Conservation (phyloP, 2,797 vertebrate species). For the Oceanodroma leucorhoa region DNA sequence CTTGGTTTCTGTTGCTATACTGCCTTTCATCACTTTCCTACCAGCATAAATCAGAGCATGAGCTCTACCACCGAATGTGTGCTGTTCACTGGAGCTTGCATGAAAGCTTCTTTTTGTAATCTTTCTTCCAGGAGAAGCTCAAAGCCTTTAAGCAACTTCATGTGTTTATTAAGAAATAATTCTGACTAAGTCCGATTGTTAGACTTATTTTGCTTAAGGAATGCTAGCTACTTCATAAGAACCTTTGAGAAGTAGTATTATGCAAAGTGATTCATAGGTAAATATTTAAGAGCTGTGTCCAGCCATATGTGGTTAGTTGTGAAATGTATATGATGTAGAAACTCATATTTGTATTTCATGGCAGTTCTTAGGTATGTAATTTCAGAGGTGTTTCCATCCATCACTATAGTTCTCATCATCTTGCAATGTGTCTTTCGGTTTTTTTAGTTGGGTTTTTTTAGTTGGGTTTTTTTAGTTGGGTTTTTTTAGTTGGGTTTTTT, state of each 20-base stretch:
- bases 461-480: neutral
- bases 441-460: neutral
- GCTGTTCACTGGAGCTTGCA: neutral
- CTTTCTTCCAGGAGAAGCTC: neutral
- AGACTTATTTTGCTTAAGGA: neutral
- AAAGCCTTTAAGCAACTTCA: neutral
- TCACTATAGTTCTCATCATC: neutral
- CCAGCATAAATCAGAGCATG: neutral
- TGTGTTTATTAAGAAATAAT: neutral
- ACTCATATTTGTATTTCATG: neutral
- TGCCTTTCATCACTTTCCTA: neutral
- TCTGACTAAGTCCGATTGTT: neutral
- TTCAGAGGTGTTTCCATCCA: neutral
- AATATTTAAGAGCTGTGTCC: neutral
- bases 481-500: neutral
- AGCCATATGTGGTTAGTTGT: neutral
- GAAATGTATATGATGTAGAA: neutral
- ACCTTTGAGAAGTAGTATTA: conserved; percentile 22
- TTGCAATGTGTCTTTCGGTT: neutral
- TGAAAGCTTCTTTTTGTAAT: neutral
- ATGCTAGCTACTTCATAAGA: neutral
- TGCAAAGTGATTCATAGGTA: neutral
- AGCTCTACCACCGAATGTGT: neutral
- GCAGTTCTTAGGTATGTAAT: neutral
- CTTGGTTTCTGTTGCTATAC: neutral